Conservation (phyloP, 2,888 invertebrate genomes). For the Mythimna loreyi region DNA sequence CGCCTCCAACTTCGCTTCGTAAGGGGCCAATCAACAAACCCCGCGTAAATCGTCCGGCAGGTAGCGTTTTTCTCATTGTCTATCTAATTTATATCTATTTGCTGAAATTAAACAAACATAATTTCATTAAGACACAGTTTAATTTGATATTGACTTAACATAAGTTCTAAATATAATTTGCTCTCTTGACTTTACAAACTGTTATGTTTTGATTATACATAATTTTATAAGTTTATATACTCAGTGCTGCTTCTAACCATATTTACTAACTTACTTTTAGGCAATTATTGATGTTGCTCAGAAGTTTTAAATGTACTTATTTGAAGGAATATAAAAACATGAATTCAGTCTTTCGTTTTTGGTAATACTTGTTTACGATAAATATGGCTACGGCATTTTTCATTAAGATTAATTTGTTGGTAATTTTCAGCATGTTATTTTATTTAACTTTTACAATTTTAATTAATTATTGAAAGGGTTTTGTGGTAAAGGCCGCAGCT, state of each 20-base stretch:
- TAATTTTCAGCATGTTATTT: constrained; percentile 7
- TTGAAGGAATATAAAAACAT: constrained; percentile 1
- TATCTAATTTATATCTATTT: constrained; percentile 9
- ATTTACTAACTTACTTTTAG: neutral
- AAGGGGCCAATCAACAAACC: too few relatives aligned
- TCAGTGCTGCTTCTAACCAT: constrained; percentile 5
- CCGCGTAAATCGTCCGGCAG: too few relatives aligned
- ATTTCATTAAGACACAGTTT: neutral
- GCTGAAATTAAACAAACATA: constrained; percentile 11
- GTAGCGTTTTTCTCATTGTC: neutral
- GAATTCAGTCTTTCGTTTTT: neutral
- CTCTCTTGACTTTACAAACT: constrained; percentile 14
- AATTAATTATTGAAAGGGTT: constrained; percentile 14
- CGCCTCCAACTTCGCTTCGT: too few relatives aligned
- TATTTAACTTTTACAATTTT: constrained; percentile 18
- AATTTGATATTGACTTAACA: neutral
- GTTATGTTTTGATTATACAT: neutral
- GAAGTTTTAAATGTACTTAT: neutral
- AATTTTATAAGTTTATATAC: neutral
- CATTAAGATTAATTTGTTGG: neutral
- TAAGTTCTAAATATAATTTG: constrained; percentile 15
- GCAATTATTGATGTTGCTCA: neutral
- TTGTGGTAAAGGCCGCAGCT: neutral
- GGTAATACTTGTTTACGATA: neutral
- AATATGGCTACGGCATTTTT: neutral